Evolutionary conservation across 2,888 invertebrate species (phyloP), one percentile per base, ranked within the genome.

Genomic region (Agriopis aurantiaria): DNA sequence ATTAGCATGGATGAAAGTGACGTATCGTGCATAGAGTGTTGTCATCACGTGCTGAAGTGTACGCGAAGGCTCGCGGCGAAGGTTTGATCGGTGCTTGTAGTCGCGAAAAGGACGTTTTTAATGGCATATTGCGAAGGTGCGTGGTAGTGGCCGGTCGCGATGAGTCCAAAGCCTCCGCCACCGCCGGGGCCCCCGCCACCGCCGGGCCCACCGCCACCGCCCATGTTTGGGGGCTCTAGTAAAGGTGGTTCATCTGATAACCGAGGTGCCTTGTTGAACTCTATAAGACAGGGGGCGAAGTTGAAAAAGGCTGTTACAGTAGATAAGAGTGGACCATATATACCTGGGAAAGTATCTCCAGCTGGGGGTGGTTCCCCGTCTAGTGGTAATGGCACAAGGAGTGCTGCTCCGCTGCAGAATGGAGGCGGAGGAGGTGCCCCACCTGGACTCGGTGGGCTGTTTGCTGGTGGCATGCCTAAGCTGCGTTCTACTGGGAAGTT

Each of bases 291-390:
- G 87, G 98, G 98, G 68, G 92, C 96, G 63, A 95, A 95, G 81
- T 92, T 98, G 76, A 98, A 97, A 89, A 98, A 98, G 91, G 95
- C 98, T 65, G 96, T 96, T 0, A 98, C 98, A n/a, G 96, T 97
- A 81, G 98, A 99, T 87, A 97, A 98, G 90, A 98, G 98, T 95
- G 97, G 96, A 63, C 98, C 98, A 0, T 88, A 95, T 61, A 92
- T 98, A 77, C 93, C 96, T 79, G 97, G 98, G 90, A 95, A 95
- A 89, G 91, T 85, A 75, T 80, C 90, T 74, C 86, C 85, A 83
- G 83, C 78, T 33, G 73, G 85, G n/a, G 82, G 80, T 74, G 83
- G 85, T 81, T 80, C 84, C 1, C 77, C 88, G 1, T 79, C 87
- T 0, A 83, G 88, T 61, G 91, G 91, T 3, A 91, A 90, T 81